Evolutionary conservation across 1,140 invertebrate genomes (phyloP), one percentile per base, ranked within the genome.

Genomic region (Meloidogyne exigua): DNA sequence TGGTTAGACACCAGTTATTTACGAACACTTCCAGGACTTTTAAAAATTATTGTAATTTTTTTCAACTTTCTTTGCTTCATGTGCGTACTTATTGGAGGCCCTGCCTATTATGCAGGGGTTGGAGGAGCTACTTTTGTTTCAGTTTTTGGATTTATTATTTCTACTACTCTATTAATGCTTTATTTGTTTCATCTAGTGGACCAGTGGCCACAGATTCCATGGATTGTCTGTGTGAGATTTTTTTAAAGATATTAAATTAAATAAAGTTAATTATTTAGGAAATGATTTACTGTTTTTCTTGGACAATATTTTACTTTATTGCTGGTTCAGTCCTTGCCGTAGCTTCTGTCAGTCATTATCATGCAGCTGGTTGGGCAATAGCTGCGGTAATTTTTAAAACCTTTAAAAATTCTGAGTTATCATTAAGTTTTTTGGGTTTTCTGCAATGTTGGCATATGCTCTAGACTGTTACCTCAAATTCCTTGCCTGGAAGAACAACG

Each of bases 271-370:
- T 32, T 32, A 32, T 32, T 67, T 12, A 79, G 72, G 80, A 82
- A 68, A 82, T 82, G 81, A 71, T 84, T 28, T 82, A 82, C 69
- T 87, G 85, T 67, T 87, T 87, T 64, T 79, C 81, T 0, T 87
- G 85, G 86, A 84, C 82, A 12, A 88, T 87, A 32, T 87, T 87
- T 80, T 87, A 87, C 68, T 87, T 87, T 49, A 88, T 87, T 70
- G 85, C 86, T 21, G 85, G 76, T 21, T 76, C 70, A n/a, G 66
- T 68, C 7, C 75, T 87, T 10, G 85, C 85, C 12, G 81, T 88
- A 13, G 85, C 83, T 7, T 79, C 69, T 42, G 84, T 82, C 25
- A 77, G 74, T 25, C 78, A 78, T 70, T 75, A 68, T 68, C 39
- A 42, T 25, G 81, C 80, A 11, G 68, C 62, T 42, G 83, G 81